Evolutionary conservation across 2,113 vertebrate species (phyloP).

Genomic region (Rhadina sibilatrix): DNA sequence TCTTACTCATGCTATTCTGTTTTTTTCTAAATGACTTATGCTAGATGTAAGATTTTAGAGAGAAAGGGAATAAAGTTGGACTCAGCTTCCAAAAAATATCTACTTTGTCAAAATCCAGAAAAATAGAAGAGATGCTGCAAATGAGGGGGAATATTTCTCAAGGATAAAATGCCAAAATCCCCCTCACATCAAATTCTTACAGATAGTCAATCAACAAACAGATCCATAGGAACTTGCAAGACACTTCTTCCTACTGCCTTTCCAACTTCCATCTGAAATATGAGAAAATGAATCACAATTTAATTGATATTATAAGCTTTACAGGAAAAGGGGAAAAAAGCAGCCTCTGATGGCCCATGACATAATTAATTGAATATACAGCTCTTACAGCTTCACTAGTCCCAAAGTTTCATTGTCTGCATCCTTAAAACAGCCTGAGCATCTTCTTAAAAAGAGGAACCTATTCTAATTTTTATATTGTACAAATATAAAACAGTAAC

Average conservation of each 20-base stretch:
- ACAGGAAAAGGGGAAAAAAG: not conserved
- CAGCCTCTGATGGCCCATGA: not conserved
- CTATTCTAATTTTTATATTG: not conserved
- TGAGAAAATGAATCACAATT: not conserved
- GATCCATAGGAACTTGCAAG: not conserved
- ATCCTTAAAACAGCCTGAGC: not conserved
- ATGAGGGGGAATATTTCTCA: not conserved
- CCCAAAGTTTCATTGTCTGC: not conserved
- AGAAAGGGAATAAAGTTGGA: not conserved
- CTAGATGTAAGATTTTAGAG: not conserved
- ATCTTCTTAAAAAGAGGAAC: not conserved
- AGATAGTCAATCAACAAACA: not conserved
- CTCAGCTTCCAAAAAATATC: not conserved
- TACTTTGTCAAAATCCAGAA: not conserved
- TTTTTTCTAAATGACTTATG: not conserved
- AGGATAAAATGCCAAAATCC: not conserved
- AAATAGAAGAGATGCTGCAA: not conserved
- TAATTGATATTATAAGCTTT: not conserved
- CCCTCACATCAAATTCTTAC: not conserved
- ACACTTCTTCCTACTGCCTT: not conserved
- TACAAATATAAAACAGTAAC: not conserved
- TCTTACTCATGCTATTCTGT: not conserved
- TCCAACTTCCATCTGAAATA: not conserved
- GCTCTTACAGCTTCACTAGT: not conserved
- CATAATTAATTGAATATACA: not conserved